Conservation (phyloP, 2,113 vertebrate species). For the Dicentrarchus labrax region DNA sequence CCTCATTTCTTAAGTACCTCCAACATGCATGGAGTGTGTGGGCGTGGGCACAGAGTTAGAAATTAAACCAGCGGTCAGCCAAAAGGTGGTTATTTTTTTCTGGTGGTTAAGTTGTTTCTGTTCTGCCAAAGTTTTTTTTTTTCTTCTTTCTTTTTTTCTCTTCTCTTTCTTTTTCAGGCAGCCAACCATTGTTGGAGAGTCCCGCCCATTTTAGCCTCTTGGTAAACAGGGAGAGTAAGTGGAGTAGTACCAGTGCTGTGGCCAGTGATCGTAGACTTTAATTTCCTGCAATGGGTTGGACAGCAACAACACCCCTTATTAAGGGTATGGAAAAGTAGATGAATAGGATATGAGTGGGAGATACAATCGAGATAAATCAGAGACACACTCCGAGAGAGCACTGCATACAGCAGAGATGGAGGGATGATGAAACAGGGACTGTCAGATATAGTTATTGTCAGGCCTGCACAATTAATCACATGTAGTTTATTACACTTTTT, state of each 20-base stretch:
- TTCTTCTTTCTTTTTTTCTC: too few species aligned
- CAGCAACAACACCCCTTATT: not conserved
- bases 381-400: not conserved
- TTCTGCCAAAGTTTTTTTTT: not conserved
- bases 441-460: not conserved
- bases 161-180: conserved; percentile 7
- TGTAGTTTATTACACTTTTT: not conserved
- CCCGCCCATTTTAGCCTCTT: not conserved
- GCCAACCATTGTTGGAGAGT: not conserved
- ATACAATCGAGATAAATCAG: not conserved
- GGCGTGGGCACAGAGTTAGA: conserved; percentile 1
- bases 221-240: not conserved
- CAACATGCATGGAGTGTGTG: not conserved
- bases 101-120: conserved; percentile 7
- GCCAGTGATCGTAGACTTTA: not conserved
- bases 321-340: not conserved
- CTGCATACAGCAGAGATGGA: not conserved
- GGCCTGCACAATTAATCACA: conserved; percentile 1
- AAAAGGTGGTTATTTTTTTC: conserved; percentile 7
- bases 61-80: conserved; percentile 18
- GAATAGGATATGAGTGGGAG: not conserved
- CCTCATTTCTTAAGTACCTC: conserved; percentile 3
- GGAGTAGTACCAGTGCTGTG: not conserved
- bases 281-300: not conserved
- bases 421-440: not conserved